Conservation (phyloP, 2,113 vertebrate genomes). For the Takifugu flavidus region DNA sequence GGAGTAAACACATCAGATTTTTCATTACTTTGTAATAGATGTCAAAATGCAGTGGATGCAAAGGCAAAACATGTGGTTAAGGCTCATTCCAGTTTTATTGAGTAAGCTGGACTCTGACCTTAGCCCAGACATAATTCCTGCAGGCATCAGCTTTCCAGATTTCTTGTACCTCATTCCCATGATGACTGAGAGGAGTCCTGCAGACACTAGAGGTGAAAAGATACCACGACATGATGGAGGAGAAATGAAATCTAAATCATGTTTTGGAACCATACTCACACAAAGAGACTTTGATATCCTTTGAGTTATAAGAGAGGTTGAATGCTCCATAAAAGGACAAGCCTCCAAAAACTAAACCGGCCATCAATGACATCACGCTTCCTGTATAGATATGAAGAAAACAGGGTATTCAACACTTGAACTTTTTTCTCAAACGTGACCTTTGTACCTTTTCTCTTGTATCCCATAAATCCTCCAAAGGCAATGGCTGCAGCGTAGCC, state of each 20-base stretch:
- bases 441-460: conserved; percentile 83
- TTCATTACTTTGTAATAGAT: not conserved
- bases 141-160: conserved; percentile 89
- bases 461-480: conserved; percentile 84
- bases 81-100: not conserved
- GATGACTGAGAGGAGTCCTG: conserved; percentile 79
- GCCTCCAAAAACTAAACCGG: conserved; percentile 83
- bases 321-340: conserved; percentile 87
- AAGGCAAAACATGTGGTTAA: too few species aligned
- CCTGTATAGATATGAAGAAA: conserved; percentile 64
- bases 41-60: not conserved
- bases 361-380: conserved; percentile 85
- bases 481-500: conserved; percentile 82
- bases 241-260: not conserved
- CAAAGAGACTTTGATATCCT: conserved; percentile 83
- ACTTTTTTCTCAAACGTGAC: not conserved
- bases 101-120: conserved; percentile 74
- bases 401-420: not conserved
- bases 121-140: conserved; percentile 83
- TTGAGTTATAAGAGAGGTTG: conserved; percentile 75
- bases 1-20: not conserved
- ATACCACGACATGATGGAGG: not conserved
- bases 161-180: conserved; percentile 93
- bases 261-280: conserved; percentile 75
- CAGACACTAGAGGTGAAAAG: conserved; percentile 73